phyloP scores from a whole-genome alignment of 2,888 invertebrate species.

The Pediacus dermestoides region DNA sequence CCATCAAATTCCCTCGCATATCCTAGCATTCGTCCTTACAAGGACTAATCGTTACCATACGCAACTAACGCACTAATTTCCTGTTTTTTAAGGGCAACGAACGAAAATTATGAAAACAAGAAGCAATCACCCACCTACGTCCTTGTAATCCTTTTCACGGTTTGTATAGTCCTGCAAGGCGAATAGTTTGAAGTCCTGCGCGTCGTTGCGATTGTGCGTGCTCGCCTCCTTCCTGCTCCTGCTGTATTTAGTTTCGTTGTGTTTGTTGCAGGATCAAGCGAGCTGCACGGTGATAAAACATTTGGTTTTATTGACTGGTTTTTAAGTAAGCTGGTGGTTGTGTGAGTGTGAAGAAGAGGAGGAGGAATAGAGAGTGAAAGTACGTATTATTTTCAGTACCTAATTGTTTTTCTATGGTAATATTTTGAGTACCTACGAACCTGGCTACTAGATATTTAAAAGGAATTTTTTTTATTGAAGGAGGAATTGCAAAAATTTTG shows the following conservation, averaged over 20 bases:
- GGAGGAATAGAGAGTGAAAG: conserved; percentile 6
- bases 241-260: background rate
- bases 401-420: too few relatives aligned
- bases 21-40: too few relatives aligned
- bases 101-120: too few relatives aligned
- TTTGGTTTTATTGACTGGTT: conserved; percentile 23
- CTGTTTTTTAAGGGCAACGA: too few relatives aligned
- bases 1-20: too few relatives aligned
- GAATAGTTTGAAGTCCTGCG: background rate
- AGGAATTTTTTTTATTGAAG: too few relatives aligned
- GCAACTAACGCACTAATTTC: too few relatives aligned
- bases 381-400: conserved; percentile 1
- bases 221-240: conserved; percentile 2
- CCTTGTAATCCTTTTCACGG: conserved; percentile 7
- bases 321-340: conserved; percentile 10
- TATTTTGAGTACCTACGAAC: too few relatives aligned
- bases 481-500: conserved; percentile 1
- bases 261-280: conserved; percentile 4
- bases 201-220: background rate
- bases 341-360: background rate
- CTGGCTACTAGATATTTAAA: too few relatives aligned
- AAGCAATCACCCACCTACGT: conserved; percentile 6
- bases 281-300: background rate
- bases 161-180: too few relatives aligned
- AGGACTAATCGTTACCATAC: too few relatives aligned